phyloP scores from a whole-genome alignment of 2,888 invertebrate genomes.

The Tenthredo livida region DNA sequence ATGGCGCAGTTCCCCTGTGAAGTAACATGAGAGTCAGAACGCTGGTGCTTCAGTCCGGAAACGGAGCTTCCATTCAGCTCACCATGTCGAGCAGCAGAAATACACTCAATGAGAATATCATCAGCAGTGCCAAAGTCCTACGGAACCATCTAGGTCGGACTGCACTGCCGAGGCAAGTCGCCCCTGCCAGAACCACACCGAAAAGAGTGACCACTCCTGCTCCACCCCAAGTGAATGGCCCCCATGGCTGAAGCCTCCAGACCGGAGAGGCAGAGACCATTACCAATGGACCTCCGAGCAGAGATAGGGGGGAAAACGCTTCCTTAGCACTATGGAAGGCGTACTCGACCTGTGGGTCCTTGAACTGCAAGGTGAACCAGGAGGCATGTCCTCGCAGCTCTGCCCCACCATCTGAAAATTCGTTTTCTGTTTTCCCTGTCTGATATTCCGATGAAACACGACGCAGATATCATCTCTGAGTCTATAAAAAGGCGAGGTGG shows the following conservation, averaged over 20 bases:
- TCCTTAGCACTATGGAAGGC: conserved; percentile 85
- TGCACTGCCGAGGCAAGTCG: conserved; percentile 75
- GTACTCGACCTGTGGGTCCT: conserved; percentile 83
- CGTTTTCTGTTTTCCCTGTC: not conserved
- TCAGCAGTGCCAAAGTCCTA: conserved; percentile 72
- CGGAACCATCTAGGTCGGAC: conserved; percentile 76
- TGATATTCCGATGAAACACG: not conserved
- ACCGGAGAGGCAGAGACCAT: conserved; percentile 79
- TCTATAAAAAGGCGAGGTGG: not conserved
- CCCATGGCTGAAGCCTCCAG: conserved; percentile 75
- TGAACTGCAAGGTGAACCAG: conserved; percentile 84
- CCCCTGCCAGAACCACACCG: conserved; percentile 72
- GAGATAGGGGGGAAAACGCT: conserved; percentile 83
- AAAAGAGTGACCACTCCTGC: conserved; percentile 73
- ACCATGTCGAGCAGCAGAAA: conserved; percentile 76
- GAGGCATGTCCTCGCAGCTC: conserved; percentile 85
- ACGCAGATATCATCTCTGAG: not conserved
- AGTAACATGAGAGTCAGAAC: conserved; percentile 34
- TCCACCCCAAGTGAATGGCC: conserved; percentile 76
- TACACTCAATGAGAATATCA: conserved; percentile 73
- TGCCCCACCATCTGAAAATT: conserved; percentile 75
- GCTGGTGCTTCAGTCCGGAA: not conserved
- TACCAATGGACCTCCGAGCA: conserved; percentile 84
- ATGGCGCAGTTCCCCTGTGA: conserved; percentile 72
- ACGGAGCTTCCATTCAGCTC: not conserved